Conservation (phyloP, 2,113 vertebrate genomes). For the Onychorhynchus coronatus region DNA sequence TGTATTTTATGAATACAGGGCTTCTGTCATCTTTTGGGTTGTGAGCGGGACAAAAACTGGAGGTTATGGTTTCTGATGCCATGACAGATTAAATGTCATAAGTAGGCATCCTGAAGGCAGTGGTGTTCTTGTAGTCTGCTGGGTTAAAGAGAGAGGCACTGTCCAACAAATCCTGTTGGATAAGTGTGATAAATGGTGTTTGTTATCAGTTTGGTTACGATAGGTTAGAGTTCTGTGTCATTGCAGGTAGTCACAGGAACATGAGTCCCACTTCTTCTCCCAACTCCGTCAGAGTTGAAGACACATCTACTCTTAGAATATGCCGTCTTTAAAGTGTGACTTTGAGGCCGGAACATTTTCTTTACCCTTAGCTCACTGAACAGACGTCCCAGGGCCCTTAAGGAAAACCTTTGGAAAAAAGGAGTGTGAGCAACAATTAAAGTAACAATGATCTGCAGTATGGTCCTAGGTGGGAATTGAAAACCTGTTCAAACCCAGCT, state of each 20-base stretch:
- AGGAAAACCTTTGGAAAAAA: neutral
- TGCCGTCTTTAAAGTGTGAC: neutral
- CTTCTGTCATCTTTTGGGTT: neutral
- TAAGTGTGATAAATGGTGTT: neutral
- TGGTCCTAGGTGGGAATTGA: neutral
- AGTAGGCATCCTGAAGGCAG: neutral
- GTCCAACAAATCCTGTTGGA: neutral
- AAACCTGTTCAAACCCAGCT: neutral
- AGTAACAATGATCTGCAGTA: neutral
- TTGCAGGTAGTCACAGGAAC: neutral
- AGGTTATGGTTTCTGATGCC: neutral
- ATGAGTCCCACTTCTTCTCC: neutral
- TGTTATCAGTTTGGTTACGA: neutral
- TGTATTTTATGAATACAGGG: neutral
- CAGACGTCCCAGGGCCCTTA: neutral
- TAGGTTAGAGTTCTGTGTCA: neutral
- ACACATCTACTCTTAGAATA: neutral
- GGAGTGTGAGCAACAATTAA: neutral
- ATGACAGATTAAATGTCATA: neutral
- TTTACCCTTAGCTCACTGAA: neutral
- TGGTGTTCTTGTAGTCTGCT: neutral
- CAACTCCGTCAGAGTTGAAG: neutral
- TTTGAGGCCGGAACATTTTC: neutral
- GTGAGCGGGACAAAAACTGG: neutral
- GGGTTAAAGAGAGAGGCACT: neutral